Evolutionary conservation across 1,140 invertebrate genomes (phyloP).

Genomic region (Anthonomus grandis): DNA sequence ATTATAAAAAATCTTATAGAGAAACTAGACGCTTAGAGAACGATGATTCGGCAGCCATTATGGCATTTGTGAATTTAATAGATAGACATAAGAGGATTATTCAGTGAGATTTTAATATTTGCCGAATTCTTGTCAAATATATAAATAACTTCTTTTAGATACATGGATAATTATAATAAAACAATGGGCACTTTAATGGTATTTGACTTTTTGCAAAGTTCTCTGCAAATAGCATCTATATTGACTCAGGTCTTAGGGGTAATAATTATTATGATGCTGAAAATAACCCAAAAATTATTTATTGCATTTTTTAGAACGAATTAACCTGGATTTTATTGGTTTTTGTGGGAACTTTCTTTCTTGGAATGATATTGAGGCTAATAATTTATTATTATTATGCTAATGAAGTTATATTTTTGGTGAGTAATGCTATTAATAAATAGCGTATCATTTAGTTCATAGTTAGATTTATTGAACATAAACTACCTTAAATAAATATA

Average conservation of each 20-base stretch:
- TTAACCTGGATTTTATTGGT: too few relatives aligned
- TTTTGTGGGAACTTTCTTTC: too few relatives aligned
- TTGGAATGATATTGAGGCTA: slow-evolving; percentile 8
- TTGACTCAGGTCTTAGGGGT: too few relatives aligned
- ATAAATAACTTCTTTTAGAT: slow-evolving; percentile 6
- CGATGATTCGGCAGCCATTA: slow-evolving; percentile 9
- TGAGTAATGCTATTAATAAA: too few relatives aligned
- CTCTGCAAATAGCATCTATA: slow-evolving; percentile 10
- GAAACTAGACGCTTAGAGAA: not conserved
- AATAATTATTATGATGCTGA: too few relatives aligned
- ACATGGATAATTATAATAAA: slow-evolving; percentile 9
- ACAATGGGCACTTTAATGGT: slow-evolving; percentile 5
- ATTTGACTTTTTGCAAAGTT: slow-evolving; percentile 16
- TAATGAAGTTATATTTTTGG: slow-evolving; percentile 13
- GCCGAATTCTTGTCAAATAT: not conserved
- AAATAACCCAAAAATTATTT: too few relatives aligned
- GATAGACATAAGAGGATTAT: slow-evolving; percentile 19
- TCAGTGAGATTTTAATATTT: not conserved
- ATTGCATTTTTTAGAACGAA: too few relatives aligned
- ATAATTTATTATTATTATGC: slow-evolving; percentile 14
- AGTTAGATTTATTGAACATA: too few relatives aligned
- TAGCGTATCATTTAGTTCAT: too few relatives aligned
- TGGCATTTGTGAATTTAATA: slow-evolving; percentile 19
- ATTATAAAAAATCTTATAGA: slow-evolving; percentile 3
- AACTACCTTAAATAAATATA: too few relatives aligned